phyloP scores from a whole-genome alignment of 1,140 invertebrate genomes.

The Melitaea cinxia region DNA sequence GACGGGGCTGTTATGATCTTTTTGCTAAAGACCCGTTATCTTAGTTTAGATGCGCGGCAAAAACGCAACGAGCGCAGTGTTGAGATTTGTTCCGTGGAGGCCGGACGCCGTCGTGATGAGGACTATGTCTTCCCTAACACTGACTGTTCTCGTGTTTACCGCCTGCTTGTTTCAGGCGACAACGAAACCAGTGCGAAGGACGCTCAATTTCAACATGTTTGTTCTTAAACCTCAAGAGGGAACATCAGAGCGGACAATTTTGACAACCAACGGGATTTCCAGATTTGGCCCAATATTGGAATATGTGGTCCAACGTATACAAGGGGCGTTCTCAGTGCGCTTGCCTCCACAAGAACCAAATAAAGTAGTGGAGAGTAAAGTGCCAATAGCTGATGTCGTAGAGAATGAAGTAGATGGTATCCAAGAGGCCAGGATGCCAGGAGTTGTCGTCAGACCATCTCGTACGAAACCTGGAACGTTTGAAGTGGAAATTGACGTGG shows the following conservation, averaged over 20 bases:
- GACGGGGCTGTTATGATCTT: constrained; percentile 73
- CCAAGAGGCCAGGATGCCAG: constrained; percentile 46
- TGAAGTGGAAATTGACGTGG: constrained; percentile 70
- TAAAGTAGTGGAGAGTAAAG: constrained; percentile 12
- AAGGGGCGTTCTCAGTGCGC: constrained; percentile 83
- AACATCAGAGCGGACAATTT: constrained; percentile 50
- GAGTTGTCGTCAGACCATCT: constrained; percentile 62
- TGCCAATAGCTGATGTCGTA: constrained; percentile 48
- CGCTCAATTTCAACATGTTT: constrained; percentile 76
- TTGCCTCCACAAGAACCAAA: constrained; percentile 43
- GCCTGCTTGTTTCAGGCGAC: constrained; percentile 45
- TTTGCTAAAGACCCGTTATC: constrained; percentile 76
- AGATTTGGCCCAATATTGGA: constrained; percentile 85
- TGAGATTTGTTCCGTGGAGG: constrained; percentile 46
- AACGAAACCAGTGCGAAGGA: constrained; percentile 63
- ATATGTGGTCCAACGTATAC: constrained; percentile 84
- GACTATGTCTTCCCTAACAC: constrained; percentile 52
- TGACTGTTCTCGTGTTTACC: constrained; percentile 47
- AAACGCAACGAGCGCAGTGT: constrained; percentile 67
- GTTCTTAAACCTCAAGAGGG: constrained; percentile 58
- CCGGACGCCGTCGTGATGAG: constrained; percentile 50
- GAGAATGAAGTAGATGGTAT: constrained; percentile 62
- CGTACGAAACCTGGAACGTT: constrained; percentile 67
- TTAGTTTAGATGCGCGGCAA: constrained; percentile 70
- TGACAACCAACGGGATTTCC: constrained; percentile 67